Percentiles rank a stretch among this genome's conserved stretches.
Evolutionary conservation across 2,797 vertebrate species (phyloP).

Genomic region (Sus cebifrons): DNA sequence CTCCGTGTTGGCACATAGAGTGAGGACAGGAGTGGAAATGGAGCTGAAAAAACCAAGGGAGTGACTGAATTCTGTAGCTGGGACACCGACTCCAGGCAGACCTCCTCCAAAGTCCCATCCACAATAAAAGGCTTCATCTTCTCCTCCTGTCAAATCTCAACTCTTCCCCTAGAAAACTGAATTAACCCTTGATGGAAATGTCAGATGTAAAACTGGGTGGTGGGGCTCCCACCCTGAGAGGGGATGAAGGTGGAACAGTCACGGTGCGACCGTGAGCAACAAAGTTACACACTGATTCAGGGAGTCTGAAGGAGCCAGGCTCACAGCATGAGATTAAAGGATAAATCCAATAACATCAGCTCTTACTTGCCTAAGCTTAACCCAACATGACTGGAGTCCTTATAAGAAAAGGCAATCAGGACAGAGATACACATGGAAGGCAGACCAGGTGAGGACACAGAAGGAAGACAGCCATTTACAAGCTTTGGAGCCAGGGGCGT

Average conservation of each 20-base stretch:
- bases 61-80: not conserved
- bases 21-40: rapidly evolving
- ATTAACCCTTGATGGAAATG: not conserved
- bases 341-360: no score
- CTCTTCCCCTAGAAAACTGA: not conserved
- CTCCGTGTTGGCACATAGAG: rapidly evolving
- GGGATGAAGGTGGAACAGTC: not conserved
- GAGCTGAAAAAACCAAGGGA: no score
- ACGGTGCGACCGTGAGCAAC: rapidly evolving
- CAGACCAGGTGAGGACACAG: not conserved
- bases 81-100: not conserved
- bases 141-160: not conserved
- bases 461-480: not conserved
- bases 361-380: no score
- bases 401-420: no score
- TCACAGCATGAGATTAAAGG: rapidly evolving
- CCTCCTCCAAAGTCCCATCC: no score
- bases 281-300: rapidly evolving
- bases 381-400: no score
- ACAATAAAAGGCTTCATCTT: not conserved
- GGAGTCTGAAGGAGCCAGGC: not conserved
- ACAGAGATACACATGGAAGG: not conserved
- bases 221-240: no score
- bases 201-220: not conserved
- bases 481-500: not conserved